Conservation (phyloP, 2,797 vertebrate genomes). For the Petrocephalus schoutedeni region DNA sequence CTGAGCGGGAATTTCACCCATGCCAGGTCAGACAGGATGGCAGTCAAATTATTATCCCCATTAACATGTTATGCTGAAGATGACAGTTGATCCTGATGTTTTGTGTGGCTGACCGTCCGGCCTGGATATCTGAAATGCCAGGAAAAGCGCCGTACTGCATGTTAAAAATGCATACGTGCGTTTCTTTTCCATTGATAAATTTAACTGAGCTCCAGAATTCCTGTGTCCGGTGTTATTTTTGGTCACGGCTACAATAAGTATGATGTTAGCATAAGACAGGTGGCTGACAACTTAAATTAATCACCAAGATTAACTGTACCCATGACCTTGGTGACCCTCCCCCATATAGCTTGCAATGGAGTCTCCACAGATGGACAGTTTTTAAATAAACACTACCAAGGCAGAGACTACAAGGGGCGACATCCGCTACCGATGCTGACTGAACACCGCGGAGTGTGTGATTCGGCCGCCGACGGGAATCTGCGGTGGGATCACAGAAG, state of each 20-base stretch:
- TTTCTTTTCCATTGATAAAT: background rate
- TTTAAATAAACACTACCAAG: background rate
- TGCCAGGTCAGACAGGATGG: constrained; percentile 47
- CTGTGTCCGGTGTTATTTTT: background rate
- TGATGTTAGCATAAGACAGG: background rate
- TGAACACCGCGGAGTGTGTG: constrained; percentile 1
- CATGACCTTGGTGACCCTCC: background rate
- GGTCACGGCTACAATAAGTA: background rate
- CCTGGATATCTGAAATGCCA: background rate
- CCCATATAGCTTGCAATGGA: background rate
- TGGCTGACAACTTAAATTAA: background rate
- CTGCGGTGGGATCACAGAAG: constrained; percentile 10
- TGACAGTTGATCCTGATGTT: constrained; percentile 53
- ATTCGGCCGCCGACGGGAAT: constrained; percentile 10
- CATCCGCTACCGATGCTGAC: background rate
- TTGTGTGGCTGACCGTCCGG: constrained; percentile 13
- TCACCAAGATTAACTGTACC: background rate
- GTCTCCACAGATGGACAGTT: background rate
- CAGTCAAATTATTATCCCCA: constrained; percentile 54
- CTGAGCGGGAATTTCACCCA: constrained; percentile 22
- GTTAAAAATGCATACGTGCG: constrained; percentile 1
- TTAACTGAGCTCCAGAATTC: background rate
- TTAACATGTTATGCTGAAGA: constrained; percentile 60
- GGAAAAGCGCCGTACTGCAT: constrained; percentile 23
- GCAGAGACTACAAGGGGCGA: background rate